These are phyloP conservation scores for Tetramorium bicarinatum DNA, from an alignment of 2,888 invertebrate genomes.

Conservation along the genomic window DNA sequence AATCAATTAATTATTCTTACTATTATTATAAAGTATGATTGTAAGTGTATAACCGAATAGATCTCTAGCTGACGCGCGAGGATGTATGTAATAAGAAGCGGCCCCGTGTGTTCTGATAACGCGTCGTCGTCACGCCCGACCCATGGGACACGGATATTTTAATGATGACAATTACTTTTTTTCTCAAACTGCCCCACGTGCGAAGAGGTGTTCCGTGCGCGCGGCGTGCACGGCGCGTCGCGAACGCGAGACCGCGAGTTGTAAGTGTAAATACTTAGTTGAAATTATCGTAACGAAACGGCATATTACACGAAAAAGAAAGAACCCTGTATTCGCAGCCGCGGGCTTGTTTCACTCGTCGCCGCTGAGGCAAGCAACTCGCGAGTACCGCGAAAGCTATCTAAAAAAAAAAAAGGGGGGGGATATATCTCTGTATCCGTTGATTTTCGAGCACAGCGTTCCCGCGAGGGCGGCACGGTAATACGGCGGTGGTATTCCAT, in stretches of 20 bases:
- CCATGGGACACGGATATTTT: constrained; percentile 16
- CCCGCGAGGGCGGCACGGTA: constrained; percentile 17
- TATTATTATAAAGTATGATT: constrained; percentile 72
- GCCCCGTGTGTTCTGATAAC: constrained; percentile 18
- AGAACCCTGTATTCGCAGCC: constrained; percentile 33
- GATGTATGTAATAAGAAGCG: constrained; percentile 37
- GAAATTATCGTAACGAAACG: constrained; percentile 67
- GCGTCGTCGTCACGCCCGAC: constrained; percentile 5
- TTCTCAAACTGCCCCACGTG: background rate
- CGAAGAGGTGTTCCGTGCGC: background rate
- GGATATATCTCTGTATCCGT: constrained; percentile 35
- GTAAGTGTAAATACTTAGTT: constrained; percentile 75
- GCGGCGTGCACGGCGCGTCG: constrained; percentile 18
- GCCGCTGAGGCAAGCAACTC: constrained; percentile 16
- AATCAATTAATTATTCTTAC: constrained; percentile 78
- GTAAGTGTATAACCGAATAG: constrained; percentile 73
- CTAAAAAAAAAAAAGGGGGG: constrained; percentile 5
- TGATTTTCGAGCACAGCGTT: constrained; percentile 32
- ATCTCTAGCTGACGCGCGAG: constrained; percentile 72
- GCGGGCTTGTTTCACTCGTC: background rate
- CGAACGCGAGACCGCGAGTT: constrained; percentile 44
- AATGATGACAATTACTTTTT: constrained; percentile 21
- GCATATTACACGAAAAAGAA: constrained; percentile 33
- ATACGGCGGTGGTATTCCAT: background rate
- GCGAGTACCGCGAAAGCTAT: constrained; percentile 27